These are phyloP conservation scores for Cinclus cinclus DNA, from an alignment of 2,113 vertebrate species.

Conservation along the genomic window DNA sequence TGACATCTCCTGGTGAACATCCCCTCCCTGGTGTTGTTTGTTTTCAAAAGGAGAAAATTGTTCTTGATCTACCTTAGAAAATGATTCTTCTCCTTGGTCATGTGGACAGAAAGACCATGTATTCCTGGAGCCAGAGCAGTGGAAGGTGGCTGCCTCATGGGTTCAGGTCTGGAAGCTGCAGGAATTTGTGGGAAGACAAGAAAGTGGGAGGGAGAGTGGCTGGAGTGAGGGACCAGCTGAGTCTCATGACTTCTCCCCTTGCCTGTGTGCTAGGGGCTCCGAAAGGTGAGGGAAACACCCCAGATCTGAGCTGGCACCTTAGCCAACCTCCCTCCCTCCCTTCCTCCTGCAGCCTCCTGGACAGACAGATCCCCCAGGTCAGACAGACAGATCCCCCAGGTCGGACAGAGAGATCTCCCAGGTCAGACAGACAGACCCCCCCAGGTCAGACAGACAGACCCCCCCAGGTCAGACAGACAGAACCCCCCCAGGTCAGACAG, in stretches of 20 bases:
- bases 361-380: no score
- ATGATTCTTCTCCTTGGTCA: neutral
- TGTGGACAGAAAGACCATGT: neutral
- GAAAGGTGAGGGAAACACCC: neutral
- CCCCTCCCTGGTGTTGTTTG: neutral
- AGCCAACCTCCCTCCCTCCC: neutral
- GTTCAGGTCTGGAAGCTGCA: neutral
- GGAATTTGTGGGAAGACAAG: neutral
- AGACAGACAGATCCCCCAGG: no score
- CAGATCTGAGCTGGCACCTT: neutral
- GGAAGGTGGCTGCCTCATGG: neutral
- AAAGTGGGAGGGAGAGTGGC: neutral
- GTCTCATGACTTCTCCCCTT: neutral
- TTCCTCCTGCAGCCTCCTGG: neutral
- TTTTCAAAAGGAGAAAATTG: neutral
- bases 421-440: no score
- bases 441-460: no score
- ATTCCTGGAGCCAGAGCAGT: neutral
- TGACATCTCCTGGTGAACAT: neutral
- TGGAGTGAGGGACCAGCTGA: neutral
- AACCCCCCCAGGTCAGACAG: accelerated
- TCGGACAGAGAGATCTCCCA: no score
- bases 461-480: no score
- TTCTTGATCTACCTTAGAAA: neutral
- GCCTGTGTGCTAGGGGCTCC: neutral